phyloP scores from a whole-genome alignment of 2,113 vertebrate genomes.

The Chionis minor region DNA sequence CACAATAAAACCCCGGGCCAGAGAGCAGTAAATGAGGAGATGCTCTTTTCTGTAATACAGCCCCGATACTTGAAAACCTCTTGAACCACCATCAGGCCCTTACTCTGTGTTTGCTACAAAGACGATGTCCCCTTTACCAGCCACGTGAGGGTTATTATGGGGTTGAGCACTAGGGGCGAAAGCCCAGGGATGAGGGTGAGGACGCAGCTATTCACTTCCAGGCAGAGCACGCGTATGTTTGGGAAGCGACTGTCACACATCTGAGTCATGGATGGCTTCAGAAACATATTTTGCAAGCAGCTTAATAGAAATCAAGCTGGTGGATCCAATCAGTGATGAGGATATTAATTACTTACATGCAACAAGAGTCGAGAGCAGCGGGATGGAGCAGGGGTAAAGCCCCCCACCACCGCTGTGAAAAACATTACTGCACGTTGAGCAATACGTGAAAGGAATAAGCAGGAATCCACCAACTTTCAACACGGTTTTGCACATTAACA shows the following conservation, averaged over 20 bases:
- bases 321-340: background rate
- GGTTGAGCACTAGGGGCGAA: background rate
- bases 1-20: background rate
- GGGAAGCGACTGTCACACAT: background rate
- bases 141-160: fast-evolving
- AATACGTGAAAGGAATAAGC: fast-evolving
- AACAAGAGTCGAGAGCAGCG: background rate
- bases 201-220: background rate
- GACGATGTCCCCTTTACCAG: fast-evolving
- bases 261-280: background rate
- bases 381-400: fast-evolving
- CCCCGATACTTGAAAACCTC: background rate
- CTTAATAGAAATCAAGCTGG: background rate
- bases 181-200: background rate
- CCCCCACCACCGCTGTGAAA: background rate
- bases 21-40: background rate
- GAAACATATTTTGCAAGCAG: background rate
- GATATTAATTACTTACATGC: background rate
- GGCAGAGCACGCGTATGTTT: background rate
- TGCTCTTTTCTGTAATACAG: background rate
- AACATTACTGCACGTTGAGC: background rate
- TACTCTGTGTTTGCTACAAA: background rate
- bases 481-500: background rate
- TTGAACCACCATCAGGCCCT: background rate
- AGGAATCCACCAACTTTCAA: background rate